Conservation (phyloP, 1,140 invertebrate species). For the Drosophila triauraria region DNA sequence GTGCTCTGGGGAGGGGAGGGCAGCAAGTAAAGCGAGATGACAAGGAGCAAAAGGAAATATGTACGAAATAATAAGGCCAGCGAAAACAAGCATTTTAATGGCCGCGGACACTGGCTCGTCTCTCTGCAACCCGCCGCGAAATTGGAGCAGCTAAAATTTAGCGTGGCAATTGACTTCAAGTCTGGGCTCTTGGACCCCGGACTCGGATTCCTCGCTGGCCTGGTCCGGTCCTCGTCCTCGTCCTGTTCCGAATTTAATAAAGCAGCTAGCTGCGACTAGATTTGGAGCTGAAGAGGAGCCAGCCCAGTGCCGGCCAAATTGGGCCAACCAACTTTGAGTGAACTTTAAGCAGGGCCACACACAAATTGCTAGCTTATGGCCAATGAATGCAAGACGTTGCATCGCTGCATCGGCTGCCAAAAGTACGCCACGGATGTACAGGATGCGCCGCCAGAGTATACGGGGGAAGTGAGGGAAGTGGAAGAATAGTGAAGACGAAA, state of each 20-base stretch:
- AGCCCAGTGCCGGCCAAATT: slow-evolving; percentile 49
- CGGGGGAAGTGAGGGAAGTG: neutral
- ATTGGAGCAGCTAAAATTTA: slow-evolving; percentile 71
- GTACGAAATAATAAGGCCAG: slow-evolving; percentile 72
- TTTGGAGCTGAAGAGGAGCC: slow-evolving; percentile 29
- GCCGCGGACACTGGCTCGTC: slow-evolving; percentile 42
- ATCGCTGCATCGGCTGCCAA: slow-evolving; percentile 37
- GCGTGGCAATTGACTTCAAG: slow-evolving; percentile 73
- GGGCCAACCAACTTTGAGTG: slow-evolving; percentile 64
- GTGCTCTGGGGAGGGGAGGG: neutral
- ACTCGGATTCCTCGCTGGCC: slow-evolving; percentile 1
- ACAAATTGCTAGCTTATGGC: slow-evolving; percentile 79
- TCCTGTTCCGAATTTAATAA: slow-evolving; percentile 63
- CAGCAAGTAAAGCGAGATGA: slow-evolving; percentile 29
- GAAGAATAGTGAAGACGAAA: slow-evolving; percentile 8
- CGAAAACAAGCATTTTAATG: slow-evolving; percentile 77
- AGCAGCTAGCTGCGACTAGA: slow-evolving; percentile 44
- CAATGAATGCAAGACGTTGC: slow-evolving; percentile 79
- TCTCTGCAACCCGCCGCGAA: slow-evolving; percentile 38
- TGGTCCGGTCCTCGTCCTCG: neutral
- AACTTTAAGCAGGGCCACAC: slow-evolving; percentile 61
- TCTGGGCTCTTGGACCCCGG: slow-evolving; percentile 33
- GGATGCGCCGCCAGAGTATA: slow-evolving; percentile 15
- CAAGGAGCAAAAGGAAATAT: slow-evolving; percentile 63
- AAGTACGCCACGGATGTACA: slow-evolving; percentile 9